phyloP scores from a whole-genome alignment of 2,888 invertebrate genomes.

The Vesta saturnalis region DNA sequence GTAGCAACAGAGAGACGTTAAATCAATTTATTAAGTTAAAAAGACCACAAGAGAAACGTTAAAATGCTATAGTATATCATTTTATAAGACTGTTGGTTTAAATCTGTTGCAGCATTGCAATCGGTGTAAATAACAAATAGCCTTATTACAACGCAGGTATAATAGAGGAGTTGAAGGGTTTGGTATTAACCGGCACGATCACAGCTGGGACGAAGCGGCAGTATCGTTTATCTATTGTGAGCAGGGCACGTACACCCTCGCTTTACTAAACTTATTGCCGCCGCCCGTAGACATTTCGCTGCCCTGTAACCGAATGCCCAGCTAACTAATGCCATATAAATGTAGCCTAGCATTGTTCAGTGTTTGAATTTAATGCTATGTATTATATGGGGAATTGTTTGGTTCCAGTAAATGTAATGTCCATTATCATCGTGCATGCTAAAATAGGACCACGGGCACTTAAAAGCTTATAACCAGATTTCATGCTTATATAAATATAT shows the following conservation, averaged over 20 bases:
- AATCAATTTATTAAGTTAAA: slow-evolving; percentile 12
- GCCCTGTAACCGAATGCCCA: slow-evolving; percentile 44
- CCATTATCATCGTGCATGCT: slow-evolving; percentile 47
- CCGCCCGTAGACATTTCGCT: slow-evolving; percentile 42
- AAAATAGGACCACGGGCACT: slow-evolving; percentile 25
- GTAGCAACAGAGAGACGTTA: neutral
- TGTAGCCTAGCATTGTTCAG: slow-evolving; percentile 48
- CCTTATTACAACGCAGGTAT: slow-evolving; percentile 42
- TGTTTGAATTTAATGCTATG: slow-evolving; percentile 49
- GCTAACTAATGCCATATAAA: slow-evolving; percentile 45
- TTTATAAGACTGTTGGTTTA: slow-evolving; percentile 26
- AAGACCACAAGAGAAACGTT: slow-evolving; percentile 9
- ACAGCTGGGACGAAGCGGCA: slow-evolving; percentile 37
- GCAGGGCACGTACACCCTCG: slow-evolving; percentile 39
- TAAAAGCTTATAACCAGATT: slow-evolving; percentile 31
- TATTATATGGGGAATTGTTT: slow-evolving; percentile 49
- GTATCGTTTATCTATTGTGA: slow-evolving; percentile 45
- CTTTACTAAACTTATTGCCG: slow-evolving; percentile 41
- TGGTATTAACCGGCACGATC: slow-evolving; percentile 40
- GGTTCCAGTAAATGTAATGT: slow-evolving; percentile 48
- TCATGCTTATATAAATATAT: slow-evolving; percentile 23
- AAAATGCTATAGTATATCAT: slow-evolving; percentile 30
- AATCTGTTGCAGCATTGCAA: slow-evolving; percentile 37
- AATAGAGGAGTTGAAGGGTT: slow-evolving; percentile 41
- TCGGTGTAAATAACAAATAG: slow-evolving; percentile 45